A percentile compares a stretch with the other conserved stretches of the same genome.
These are phyloP conservation scores for Sphaerodactylus townsendi DNA, from an alignment of 2,113 vertebrate genomes.

Conservation along the genomic window DNA sequence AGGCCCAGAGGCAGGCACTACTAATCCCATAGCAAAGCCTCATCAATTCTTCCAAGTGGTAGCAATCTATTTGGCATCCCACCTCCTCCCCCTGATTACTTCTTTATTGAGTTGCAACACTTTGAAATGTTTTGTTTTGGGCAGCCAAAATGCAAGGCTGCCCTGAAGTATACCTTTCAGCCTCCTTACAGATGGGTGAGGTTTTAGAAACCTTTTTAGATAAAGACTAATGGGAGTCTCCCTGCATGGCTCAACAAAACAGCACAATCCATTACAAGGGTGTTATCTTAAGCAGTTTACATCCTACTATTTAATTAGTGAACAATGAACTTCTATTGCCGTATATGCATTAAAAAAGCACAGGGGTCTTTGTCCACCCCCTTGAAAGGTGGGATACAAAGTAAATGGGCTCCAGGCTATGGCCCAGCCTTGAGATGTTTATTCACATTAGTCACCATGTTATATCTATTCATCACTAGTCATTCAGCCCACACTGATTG, in stretches of 20 bases:
- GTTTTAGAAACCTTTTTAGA: background rate
- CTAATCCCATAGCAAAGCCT: background rate
- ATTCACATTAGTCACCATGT: background rate
- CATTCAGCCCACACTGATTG: background rate
- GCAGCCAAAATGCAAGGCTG: background rate
- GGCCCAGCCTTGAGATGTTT: background rate
- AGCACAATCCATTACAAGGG: background rate
- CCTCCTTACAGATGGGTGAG: background rate
- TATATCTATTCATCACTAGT: background rate
- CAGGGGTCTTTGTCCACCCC: background rate
- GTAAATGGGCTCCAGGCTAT: background rate
- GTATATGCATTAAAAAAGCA: background rate
- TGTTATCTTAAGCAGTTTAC: background rate
- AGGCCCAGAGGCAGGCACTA: no score
- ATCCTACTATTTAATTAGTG: background rate
- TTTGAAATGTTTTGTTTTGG: background rate
- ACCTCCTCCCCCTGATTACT: background rate
- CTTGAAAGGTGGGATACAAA: background rate
- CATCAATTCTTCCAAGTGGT: background rate
- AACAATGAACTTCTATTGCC: background rate
- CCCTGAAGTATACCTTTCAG: background rate
- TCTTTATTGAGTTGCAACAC: background rate
- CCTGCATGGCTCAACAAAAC: background rate
- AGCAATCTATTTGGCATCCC: background rate
- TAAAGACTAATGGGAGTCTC: background rate